Conservation (phyloP, 2,113 vertebrate genomes). For the Scomber japonicus region DNA sequence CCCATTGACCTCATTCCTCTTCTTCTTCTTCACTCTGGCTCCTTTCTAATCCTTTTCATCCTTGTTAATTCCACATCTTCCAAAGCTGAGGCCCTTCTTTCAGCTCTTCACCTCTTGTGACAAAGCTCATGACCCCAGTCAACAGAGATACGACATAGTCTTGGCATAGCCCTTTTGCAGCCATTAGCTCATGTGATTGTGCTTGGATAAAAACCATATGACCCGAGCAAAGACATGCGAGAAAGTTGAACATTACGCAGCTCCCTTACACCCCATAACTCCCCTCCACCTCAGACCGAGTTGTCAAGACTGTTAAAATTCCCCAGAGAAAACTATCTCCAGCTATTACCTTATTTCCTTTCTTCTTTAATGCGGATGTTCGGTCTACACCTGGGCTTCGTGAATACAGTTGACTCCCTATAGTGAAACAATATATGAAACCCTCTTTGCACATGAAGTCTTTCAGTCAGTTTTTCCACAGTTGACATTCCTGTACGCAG, state of each 20-base stretch:
- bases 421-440: conserved; percentile 29
- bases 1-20: conserved; percentile 10
- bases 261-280: conserved; percentile 52
- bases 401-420: conserved; percentile 29
- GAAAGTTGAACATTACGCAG: conserved; percentile 59
- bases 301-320: conserved; percentile 61
- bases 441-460: conserved; percentile 35
- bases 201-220: conserved; percentile 78
- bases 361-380: conserved; percentile 33
- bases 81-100: neutral
- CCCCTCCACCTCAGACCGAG: conserved; percentile 37
- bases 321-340: conserved; percentile 57
- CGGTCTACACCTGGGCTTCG: conserved; percentile 31
- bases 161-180: conserved; percentile 55
- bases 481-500: conserved; percentile 61
- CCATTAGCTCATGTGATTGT: conserved; percentile 75
- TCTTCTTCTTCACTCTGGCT: neutral
- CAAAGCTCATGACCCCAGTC: conserved; percentile 45
- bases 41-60: conserved; percentile 14
- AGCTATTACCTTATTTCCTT: conserved; percentile 60
- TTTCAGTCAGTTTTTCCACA: conserved; percentile 62
- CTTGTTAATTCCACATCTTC: conserved; percentile 5
- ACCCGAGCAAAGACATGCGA: conserved; percentile 43
- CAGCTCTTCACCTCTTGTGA: conserved; percentile 32
- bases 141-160: conserved; percentile 53